Percentiles rank a stretch among this genome's conserved stretches.
Conservation (phyloP, 2,113 vertebrate species). For the Perca flavescens region DNA sequence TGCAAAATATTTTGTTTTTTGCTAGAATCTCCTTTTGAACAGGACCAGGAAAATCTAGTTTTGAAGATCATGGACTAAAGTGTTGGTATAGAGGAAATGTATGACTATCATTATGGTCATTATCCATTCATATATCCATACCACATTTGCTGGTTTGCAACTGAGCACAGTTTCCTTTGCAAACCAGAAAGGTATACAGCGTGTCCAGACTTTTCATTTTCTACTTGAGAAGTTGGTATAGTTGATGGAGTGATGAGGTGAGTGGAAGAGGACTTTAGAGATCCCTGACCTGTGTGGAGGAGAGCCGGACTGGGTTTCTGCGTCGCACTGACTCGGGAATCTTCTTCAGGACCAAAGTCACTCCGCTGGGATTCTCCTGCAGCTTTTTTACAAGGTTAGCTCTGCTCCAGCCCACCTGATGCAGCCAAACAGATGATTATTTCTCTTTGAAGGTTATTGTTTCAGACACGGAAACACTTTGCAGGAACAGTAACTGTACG, state of each 20-base stretch:
- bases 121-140: background rate
- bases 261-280: constrained; percentile 8
- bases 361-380: constrained; percentile 80
- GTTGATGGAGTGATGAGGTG: background rate
- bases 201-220: background rate
- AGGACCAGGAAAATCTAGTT: background rate
- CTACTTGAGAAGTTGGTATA: background rate
- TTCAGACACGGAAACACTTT: background rate
- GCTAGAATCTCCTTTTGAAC: background rate
- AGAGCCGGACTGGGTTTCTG: constrained; percentile 24
- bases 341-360: constrained; percentile 92
- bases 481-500: background rate
- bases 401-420: constrained; percentile 93
- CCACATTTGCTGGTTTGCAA: background rate
- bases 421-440: background rate
- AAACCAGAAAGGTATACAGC: background rate
- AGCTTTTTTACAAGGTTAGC: constrained; percentile 88
- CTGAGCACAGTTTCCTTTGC: background rate
- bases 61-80: background rate
- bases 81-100: background rate
- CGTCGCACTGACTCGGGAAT: constrained; percentile 75
- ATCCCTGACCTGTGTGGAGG: constrained; percentile 54
- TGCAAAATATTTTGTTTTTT: background rate
- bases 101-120: background rate
- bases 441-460: background rate